phyloP scores from a whole-genome alignment of 2,113 vertebrate species.

The Oenanthe melanoleuca region DNA sequence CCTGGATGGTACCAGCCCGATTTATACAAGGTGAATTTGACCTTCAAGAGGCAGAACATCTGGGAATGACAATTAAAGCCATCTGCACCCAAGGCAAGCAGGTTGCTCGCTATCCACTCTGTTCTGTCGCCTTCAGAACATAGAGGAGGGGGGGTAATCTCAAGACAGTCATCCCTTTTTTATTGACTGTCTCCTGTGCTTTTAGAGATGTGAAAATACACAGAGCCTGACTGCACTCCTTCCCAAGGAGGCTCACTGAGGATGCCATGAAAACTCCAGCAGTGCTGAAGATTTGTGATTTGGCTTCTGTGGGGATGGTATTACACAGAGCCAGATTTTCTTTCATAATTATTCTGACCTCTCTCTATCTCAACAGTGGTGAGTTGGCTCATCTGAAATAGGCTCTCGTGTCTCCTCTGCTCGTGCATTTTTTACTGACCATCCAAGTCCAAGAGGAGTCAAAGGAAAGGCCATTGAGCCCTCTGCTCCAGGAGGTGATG shows the following conservation, averaged over 20 bases:
- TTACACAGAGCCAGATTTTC: neutral
- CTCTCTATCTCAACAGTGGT: fast-evolving
- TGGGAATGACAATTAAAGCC: constrained; percentile 77
- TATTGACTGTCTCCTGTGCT: constrained; percentile 63
- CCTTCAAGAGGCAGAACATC: constrained; percentile 77
- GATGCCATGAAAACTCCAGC: neutral
- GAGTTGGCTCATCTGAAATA: neutral
- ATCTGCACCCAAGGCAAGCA: constrained; percentile 75
- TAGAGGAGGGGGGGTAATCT: constrained; percentile 56
- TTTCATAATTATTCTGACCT: neutral
- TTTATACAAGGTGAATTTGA: constrained; percentile 78
- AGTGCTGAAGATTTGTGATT: neutral
- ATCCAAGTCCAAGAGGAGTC: neutral
- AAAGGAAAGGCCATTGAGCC: neutral
- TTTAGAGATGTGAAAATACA: constrained; percentile 62
- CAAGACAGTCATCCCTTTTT: constrained; percentile 72
- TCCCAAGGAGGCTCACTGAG: neutral
- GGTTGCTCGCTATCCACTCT: constrained; percentile 67
- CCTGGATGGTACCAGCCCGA: constrained; percentile 67
- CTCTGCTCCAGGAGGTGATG: neutral
- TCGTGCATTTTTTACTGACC: neutral
- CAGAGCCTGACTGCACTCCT: constrained; percentile 29
- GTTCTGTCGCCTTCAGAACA: constrained; percentile 67
- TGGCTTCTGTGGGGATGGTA: neutral
- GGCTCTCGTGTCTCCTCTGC: neutral